Evolutionary conservation across 2,797 vertebrate species (phyloP).

Genomic region (Scolopax rusticola): DNA sequence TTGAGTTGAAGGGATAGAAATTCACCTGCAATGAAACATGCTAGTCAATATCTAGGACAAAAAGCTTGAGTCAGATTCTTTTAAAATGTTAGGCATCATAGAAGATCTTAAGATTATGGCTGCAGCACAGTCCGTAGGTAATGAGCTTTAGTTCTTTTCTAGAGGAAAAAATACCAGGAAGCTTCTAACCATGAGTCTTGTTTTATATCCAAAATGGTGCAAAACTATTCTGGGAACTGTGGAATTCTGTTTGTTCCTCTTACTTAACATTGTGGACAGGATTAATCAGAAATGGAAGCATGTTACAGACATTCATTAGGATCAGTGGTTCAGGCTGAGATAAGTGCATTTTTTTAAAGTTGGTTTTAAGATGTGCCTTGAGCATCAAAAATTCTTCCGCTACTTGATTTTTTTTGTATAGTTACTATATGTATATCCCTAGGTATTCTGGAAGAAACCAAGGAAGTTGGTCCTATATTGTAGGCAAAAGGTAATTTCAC

Average conservation of each 20-base stretch:
- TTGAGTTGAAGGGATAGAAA: neutral
- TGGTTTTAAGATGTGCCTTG: neutral
- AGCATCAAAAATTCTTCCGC: neutral
- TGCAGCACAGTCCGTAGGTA: neutral
- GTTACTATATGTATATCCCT: neutral
- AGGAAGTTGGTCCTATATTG: neutral
- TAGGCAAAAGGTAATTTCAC: neutral
- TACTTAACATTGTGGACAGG: neutral
- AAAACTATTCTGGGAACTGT: neutral
- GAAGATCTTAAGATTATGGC: neutral
- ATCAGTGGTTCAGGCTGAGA: neutral
- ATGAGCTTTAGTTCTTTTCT: neutral
- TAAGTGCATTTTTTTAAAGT: neutral
- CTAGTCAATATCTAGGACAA: neutral
- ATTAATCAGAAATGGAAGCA: neutral
- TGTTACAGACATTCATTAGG: neutral
- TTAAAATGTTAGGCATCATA: neutral
- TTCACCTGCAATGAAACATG: neutral
- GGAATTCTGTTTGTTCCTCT: neutral
- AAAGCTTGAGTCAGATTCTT: neutral
- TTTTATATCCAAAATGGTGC: neutral
- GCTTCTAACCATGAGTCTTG: neutral
- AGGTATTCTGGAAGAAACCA: neutral
- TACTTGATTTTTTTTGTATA: neutral
- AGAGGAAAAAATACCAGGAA: neutral